Percentiles rank a stretch among this genome's conserved stretches.
Evolutionary conservation across 2,888 invertebrate genomes (phyloP).

Genomic region (Athrips mouffetella): DNA sequence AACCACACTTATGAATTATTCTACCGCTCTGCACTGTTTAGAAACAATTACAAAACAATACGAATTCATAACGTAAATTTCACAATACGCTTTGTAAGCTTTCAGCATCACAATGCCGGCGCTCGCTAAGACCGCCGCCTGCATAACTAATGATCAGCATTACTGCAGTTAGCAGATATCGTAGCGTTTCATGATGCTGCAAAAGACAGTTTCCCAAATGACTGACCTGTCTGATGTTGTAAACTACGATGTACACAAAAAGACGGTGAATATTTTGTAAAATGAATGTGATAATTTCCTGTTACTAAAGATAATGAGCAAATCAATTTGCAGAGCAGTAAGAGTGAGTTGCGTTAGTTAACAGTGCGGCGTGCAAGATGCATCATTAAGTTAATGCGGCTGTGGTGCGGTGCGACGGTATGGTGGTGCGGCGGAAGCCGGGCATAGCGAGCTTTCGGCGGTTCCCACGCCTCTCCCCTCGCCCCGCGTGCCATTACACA

Average conservation of each 20-base stretch:
- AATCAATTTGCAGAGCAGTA: conserved; percentile 55
- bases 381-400: conserved; percentile 67
- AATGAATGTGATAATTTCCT: conserved; percentile 59
- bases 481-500: conserved; percentile 59
- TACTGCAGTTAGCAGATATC: neutral
- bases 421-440: conserved; percentile 66
- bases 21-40: conserved; percentile 58
- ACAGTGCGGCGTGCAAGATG: conserved; percentile 52
- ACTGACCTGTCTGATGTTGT: conserved; percentile 2
- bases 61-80: conserved; percentile 65
- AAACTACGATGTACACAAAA: conserved; percentile 12
- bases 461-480: conserved; percentile 67
- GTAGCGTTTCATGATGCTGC: neutral
- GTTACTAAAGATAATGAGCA: conserved; percentile 60
- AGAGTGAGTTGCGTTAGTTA: conserved; percentile 37
- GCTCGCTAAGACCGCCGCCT: conserved; percentile 26
- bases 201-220: neutral
- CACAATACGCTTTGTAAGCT: conserved; percentile 60
- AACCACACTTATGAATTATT: conserved; percentile 73
- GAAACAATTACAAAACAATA: conserved; percentile 75
- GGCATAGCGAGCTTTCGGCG: conserved; percentile 72
- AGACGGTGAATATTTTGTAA: conserved; percentile 37
- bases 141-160: conserved; percentile 16
- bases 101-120: conserved; percentile 39
- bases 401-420: conserved; percentile 28